These are phyloP conservation scores for Cerastoderma edule DNA, from an alignment of 2,888 invertebrate genomes.

Conservation along the genomic window DNA sequence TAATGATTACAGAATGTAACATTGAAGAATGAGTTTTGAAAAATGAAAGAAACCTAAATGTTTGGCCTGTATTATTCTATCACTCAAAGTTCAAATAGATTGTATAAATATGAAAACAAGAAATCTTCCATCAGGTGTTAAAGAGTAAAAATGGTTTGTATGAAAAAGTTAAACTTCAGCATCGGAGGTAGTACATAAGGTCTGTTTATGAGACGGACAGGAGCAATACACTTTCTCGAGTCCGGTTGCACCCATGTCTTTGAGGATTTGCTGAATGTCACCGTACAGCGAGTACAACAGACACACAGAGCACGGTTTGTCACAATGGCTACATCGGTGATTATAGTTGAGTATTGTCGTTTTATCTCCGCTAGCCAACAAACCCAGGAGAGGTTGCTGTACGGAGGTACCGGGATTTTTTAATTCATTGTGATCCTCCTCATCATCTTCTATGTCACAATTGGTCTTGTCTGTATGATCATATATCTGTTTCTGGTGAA, in stretches of 20 bases:
- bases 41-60: too few relatives aligned
- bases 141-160: too few relatives aligned
- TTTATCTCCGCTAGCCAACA: not conserved
- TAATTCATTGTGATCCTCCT: too few relatives aligned
- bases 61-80: too few relatives aligned
- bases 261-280: conserved; percentile 8
- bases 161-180: too few relatives aligned
- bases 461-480: not conserved
- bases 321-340: not conserved
- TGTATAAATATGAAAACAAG: too few relatives aligned
- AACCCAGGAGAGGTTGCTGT: not conserved
- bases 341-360: not conserved
- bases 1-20: too few relatives aligned
- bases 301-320: conserved; percentile 12
- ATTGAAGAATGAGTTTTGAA: too few relatives aligned
- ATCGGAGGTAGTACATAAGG: too few relatives aligned
- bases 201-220: not conserved
- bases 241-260: not conserved
- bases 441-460: not conserved
- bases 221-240: not conserved
- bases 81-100: too few relatives aligned
- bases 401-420: not conserved
- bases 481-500: conserved; percentile 15
- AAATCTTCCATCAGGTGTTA: too few relatives aligned
- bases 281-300: not conserved